phyloP scores from a whole-genome alignment of 2,797 vertebrate species.

The Catostomus latipinnis region DNA sequence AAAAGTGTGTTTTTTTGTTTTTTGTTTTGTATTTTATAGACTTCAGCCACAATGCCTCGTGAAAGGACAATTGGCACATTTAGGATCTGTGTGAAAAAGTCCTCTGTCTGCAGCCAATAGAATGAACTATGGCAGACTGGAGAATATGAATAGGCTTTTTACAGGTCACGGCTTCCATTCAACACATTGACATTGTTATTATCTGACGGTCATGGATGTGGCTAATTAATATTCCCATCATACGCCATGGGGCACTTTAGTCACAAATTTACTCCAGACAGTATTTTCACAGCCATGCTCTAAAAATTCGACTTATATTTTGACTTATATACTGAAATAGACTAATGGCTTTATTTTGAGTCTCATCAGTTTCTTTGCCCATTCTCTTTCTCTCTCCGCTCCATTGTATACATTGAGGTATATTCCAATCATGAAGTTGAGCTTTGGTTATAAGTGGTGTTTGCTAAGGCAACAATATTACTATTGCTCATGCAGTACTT shows the following conservation, averaged over 20 bases:
- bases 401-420: too few relatives aligned
- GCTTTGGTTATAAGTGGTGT: too few relatives aligned
- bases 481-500: too few relatives aligned
- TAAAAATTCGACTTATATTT: slow-evolving; percentile 6
- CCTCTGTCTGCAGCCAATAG: slow-evolving; percentile 89
- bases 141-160: slow-evolving; percentile 94
- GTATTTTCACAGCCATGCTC: slow-evolving; percentile 60
- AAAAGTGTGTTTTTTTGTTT: slow-evolving; percentile 51
- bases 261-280: slow-evolving; percentile 85
- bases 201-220: slow-evolving; percentile 92
- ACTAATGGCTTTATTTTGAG: background rate
- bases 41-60: slow-evolving; percentile 77
- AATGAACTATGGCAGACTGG: slow-evolving; percentile 88
- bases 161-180: slow-evolving; percentile 98
- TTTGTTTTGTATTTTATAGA: slow-evolving; percentile 74
- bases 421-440: too few relatives aligned
- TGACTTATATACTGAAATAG: slow-evolving; percentile 20
- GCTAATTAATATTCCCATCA: slow-evolving; percentile 99
- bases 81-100: slow-evolving; percentile 91
- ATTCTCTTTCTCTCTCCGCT: background rate
- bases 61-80: slow-evolving; percentile 87
- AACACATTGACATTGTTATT: slow-evolving; percentile 92
- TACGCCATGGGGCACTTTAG: slow-evolving; percentile 86
- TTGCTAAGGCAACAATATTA: too few relatives aligned
- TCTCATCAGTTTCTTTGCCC: too few relatives aligned